Evolutionary conservation across 1,140 invertebrate genomes (phyloP), one percentile per base, ranked within the genome.

Genomic region (Panagrolaimus sp.): DNA sequence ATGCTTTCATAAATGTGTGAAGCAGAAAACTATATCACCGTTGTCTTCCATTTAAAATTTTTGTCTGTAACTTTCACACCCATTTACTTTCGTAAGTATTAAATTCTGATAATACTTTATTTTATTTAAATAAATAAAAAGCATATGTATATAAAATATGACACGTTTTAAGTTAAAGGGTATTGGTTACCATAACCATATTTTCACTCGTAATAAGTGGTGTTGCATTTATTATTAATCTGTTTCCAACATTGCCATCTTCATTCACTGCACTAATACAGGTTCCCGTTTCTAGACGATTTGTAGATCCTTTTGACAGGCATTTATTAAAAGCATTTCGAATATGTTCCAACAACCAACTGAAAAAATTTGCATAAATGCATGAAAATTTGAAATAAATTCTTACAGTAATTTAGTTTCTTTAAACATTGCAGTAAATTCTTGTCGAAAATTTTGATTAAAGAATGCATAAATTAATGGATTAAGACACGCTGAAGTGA

Each of bases 391-490:
- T 58, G 15, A 32, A 9, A 9, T 62, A 28, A 70, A 76, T 77
- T 63, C 52, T 58, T 28, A 76, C 75, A 75, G 52, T 28, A 76
- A 44, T 32, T 77, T 72, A 15, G 79, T 32, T 62, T 68, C 76
- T 5, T 79, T 63, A 38, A 79, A 83, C 21, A 82, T 79, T 12
- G 64, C 45, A 9, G 70, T 43, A 65, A 82, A 82, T 63, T 83
- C 81, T 1, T 66, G 68, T 17, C 80, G 72, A 63, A 82, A 82
- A 62, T 79, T 79, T 17, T 82, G 74, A 68, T 82, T 82, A 73
- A 81, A 82, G 58, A 83, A 82, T 14, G 78, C 80, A 66, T 83
- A 83, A 46, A 69, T 69, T 15, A 81, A 12, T 10, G 80, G 80
- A 64, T 82, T 82, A 9, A 83, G 45, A 47, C 74, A 79, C 0